Conservation (phyloP, 2,888 invertebrate species). For the Reticulitermes lucifugus region DNA sequence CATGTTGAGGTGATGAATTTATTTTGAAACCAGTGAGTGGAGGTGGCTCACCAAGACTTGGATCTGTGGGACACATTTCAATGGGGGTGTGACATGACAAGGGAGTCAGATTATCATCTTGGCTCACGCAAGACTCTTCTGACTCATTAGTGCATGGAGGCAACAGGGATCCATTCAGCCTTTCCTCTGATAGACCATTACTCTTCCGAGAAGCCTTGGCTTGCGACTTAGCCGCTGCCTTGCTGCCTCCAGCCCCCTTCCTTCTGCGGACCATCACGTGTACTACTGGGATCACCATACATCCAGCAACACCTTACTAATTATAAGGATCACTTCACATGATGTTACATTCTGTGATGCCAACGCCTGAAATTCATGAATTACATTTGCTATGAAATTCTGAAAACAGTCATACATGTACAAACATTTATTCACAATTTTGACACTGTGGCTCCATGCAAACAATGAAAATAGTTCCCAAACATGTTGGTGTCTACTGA, state of each 20-base stretch:
- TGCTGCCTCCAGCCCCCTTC: slow-evolving; percentile 49
- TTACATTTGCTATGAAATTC: too few relatives aligned
- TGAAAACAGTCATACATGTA: too few relatives aligned
- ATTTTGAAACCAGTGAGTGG: slow-evolving; percentile 56
- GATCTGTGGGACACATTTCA: slow-evolving; percentile 42
- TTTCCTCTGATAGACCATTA: slow-evolving; percentile 36
- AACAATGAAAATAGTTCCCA: too few relatives aligned
- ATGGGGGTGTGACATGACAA: slow-evolving; percentile 40
- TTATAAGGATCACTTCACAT: slow-evolving; percentile 15
- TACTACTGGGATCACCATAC: slow-evolving; percentile 46
- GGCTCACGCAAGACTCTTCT: slow-evolving; percentile 45
- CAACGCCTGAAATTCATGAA: neutral
- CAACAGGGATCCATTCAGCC: slow-evolving; percentile 42
- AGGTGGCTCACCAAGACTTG: slow-evolving; percentile 41
- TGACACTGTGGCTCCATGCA: too few relatives aligned
- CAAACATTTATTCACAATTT: too few relatives aligned
- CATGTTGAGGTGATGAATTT: slow-evolving; percentile 63
- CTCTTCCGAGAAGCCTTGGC: slow-evolving; percentile 41
- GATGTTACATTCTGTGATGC: neutral
- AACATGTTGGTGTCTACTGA: too few relatives aligned
- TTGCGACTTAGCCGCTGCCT: slow-evolving; percentile 45
- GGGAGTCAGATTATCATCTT: slow-evolving; percentile 43
- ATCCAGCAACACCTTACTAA: slow-evolving; percentile 23
- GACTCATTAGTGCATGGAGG: slow-evolving; percentile 37
- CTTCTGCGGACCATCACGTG: slow-evolving; percentile 51